Evolutionary conservation across 2,888 invertebrate species (phyloP).

Genomic region (Chloromyia formosa): DNA sequence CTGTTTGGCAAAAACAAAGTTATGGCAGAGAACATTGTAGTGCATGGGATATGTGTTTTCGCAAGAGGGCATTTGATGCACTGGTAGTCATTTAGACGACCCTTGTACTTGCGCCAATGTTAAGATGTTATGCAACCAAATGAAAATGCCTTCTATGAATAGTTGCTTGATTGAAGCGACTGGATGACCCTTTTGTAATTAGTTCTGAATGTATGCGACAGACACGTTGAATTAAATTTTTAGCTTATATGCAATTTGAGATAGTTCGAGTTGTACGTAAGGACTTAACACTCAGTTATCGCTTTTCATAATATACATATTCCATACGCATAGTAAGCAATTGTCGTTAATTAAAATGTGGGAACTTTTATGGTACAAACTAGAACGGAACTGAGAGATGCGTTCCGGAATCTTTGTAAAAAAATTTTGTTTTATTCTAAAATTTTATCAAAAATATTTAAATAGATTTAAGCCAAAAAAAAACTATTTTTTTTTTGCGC

Average conservation of each 20-base stretch:
- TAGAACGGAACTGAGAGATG: too few species aligned
- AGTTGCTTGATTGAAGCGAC: neutral
- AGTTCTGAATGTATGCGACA: neutral
- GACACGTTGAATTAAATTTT: neutral
- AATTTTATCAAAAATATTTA: too few species aligned
- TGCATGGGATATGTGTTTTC: slow-evolving; percentile 12
- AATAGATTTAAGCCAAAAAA: too few species aligned
- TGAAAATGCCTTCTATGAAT: neutral
- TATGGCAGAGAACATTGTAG: slow-evolving; percentile 1
- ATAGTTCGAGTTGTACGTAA: too few species aligned
- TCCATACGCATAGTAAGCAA: too few species aligned
- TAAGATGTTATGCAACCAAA: neutral
- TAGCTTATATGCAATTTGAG: neutral
- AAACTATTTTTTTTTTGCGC: too few species aligned
- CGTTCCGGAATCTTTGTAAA: too few species aligned
- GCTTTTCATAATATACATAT: too few species aligned
- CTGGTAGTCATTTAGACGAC: neutral
- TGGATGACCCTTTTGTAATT: slow-evolving; percentile 1
- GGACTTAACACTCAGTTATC: too few species aligned
- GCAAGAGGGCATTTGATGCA: neutral
- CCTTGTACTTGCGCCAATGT: neutral
- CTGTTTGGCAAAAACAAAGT: slow-evolving; percentile 23
- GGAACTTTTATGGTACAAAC: too few species aligned
- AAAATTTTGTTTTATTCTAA: too few species aligned
- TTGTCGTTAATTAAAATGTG: too few species aligned